Conservation (phyloP, 1,140 invertebrate genomes). For the Drosophila guanche region DNA sequence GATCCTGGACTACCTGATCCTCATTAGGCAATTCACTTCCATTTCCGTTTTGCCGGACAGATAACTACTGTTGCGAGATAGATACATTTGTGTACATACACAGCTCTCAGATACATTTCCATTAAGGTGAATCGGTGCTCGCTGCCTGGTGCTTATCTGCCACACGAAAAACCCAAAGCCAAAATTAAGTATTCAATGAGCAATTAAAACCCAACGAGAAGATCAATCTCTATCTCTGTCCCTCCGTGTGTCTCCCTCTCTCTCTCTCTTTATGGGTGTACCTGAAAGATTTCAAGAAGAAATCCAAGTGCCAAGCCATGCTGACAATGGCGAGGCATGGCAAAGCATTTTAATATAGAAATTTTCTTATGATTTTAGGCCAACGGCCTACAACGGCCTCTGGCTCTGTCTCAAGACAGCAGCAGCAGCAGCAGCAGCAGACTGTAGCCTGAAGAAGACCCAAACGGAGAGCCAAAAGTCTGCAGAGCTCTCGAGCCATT, state of each 20-base stretch:
- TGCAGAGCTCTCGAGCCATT: constrained; percentile 65
- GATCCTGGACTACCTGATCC: constrained; percentile 16
- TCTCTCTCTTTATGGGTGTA: neutral
- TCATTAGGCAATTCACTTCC: constrained; percentile 33
- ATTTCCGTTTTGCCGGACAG: constrained; percentile 4
- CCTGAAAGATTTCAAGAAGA: constrained; percentile 50
- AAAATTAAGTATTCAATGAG: constrained; percentile 51
- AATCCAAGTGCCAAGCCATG: constrained; percentile 31
- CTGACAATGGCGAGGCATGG: constrained; percentile 63
- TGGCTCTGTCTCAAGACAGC: neutral
- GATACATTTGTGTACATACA: too few species aligned
- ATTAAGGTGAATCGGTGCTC: constrained; percentile 20
- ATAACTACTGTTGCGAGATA: too few species aligned
- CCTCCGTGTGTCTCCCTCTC: neutral
- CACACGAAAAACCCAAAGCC: neutral
- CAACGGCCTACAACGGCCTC: constrained; percentile 80
- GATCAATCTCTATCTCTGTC: constrained; percentile 24
- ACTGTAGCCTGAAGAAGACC: constrained; percentile 23
- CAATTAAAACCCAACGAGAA: constrained; percentile 46
- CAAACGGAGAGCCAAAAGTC: constrained; percentile 21
- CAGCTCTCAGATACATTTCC: too few species aligned
- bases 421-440: neutral
- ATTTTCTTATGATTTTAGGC: constrained; percentile 82
- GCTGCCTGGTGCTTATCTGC: constrained; percentile 17
- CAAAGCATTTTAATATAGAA: constrained; percentile 81